Evolutionary conservation across 2,888 invertebrate species (phyloP).

Genomic region (Leucophora obtusa): DNA sequence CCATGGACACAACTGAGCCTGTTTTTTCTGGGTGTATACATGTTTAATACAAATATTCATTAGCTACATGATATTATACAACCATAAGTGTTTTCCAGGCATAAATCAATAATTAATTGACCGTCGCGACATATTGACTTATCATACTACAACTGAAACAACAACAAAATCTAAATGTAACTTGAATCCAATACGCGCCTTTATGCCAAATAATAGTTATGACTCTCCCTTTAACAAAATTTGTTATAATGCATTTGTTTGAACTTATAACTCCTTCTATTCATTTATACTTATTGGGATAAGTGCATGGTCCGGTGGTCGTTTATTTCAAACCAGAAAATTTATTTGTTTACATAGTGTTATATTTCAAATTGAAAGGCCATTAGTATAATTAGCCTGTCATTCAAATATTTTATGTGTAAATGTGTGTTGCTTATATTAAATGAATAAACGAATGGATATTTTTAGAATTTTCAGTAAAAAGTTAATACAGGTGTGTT

Average conservation of each 20-base stretch:
- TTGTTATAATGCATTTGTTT: slow-evolving; percentile 23
- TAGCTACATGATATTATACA: not conserved
- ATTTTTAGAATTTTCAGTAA: not conserved
- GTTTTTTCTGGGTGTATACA: slow-evolving; percentile 1
- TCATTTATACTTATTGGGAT: not conserved
- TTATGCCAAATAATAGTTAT: not conserved
- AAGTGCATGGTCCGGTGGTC: not conserved
- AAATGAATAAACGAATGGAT: not conserved
- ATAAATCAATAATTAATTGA: slow-evolving; percentile 64
- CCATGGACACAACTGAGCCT: too few species aligned
- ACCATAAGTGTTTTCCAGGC: slow-evolving; percentile 26
- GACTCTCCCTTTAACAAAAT: slow-evolving; percentile 10
- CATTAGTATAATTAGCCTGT: slow-evolving; percentile 61
- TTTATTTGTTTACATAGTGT: slow-evolving; percentile 52
- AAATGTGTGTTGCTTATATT: not conserved
- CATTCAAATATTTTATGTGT: slow-evolving; percentile 41
- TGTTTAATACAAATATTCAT: slow-evolving; percentile 16
- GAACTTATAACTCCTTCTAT: slow-evolving; percentile 8
- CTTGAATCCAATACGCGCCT: not conserved
- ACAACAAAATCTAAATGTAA: not conserved
- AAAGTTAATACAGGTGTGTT: slow-evolving; percentile 38
- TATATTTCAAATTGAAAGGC: slow-evolving; percentile 58
- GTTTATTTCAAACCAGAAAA: slow-evolving; percentile 44
- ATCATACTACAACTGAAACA: not conserved
- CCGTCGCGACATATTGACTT: slow-evolving; percentile 61